Evolutionary conservation across 2,888 invertebrate genomes (phyloP), one percentile per base, ranked within the genome.

Genomic region (Parascotia fuliginaria): DNA sequence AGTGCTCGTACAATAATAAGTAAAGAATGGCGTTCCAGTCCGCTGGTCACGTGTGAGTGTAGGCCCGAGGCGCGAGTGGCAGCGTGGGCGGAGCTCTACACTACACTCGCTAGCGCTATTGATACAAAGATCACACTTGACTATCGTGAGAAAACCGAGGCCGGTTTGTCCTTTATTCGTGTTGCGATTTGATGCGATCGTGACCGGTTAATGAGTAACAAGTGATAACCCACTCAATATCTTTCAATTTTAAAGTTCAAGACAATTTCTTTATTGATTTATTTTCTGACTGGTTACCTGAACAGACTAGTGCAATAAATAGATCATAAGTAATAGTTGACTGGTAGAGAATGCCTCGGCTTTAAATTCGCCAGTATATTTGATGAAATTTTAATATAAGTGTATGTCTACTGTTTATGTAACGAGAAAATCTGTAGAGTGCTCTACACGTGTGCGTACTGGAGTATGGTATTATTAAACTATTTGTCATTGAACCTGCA

Each of bases 61-160:
- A 75, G 83, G 85, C 78, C 77, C 82, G 82, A 89, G 85, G 85
- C 77, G 87, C 84, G 85, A 89, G 90, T 88, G 85, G 79, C 49
- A 82, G 88, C 88, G 91, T 90, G 79, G 89, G 91, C 84, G 89
- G 58, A 49, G 37, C 44, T 3, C 13, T 3, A 1, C 29, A 2
- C 13, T 13, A 2, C 12, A 13, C 13, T 12, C 13, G 4, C 6
- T 45, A 42, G 39, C 59, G 59, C 59, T 70, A 69, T 71, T 64
- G 72, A 68, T 72, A 67, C 55, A 54, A 65, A 66, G 54, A 67
- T 73, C 69, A 73, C 77, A 70, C 69, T 81, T 77, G 72, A 75
- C 69, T 70, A 74, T 74, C 85, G 83, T 87, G 87, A 82, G 86
- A 87, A 84, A 61, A 47, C 53, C 72, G 70, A 77, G 76, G 75